Evolutionary conservation across 2,113 vertebrate species (phyloP).

Genomic region (Pluvianellus socialis): DNA sequence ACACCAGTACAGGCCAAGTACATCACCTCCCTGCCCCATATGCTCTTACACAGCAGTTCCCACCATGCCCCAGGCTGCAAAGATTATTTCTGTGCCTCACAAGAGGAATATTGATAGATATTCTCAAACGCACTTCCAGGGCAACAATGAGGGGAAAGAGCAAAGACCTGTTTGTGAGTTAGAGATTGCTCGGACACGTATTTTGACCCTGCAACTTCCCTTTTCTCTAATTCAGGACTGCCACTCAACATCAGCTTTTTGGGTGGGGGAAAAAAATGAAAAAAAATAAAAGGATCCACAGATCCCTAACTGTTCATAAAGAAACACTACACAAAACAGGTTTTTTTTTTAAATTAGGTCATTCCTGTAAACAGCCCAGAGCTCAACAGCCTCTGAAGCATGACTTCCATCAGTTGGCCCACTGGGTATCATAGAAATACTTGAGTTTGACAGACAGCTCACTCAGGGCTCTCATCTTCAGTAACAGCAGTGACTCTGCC

Average conservation of each 20-base stretch:
- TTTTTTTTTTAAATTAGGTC: not conserved
- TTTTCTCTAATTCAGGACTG: not conserved
- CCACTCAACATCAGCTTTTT: not conserved
- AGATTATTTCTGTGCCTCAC: not conserved
- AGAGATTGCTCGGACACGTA: not conserved
- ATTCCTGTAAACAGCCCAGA: not conserved
- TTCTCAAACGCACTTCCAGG: not conserved
- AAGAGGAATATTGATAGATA: not conserved
- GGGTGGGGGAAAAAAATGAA: not conserved
- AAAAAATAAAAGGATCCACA: not conserved
- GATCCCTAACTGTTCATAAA: not conserved
- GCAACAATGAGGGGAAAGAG: not conserved
- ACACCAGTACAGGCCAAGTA: not conserved
- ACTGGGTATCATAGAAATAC: not conserved
- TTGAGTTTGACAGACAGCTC: not conserved
- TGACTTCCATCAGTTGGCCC: not conserved
- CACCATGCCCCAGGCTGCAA: not conserved
- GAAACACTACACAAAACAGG: not conserved
- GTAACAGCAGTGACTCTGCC: not conserved
- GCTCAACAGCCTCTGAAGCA: not conserved
- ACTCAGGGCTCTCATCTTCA: not conserved
- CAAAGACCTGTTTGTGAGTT: not conserved
- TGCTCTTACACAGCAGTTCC: not conserved
- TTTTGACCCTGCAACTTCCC: not conserved
- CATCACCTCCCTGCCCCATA: not conserved